A percentile compares a stretch with the other conserved stretches of the same genome.
These are phyloP conservation scores for Hybos culiciformis DNA, from an alignment of 2,888 invertebrate genomes.

Conservation along the genomic window DNA sequence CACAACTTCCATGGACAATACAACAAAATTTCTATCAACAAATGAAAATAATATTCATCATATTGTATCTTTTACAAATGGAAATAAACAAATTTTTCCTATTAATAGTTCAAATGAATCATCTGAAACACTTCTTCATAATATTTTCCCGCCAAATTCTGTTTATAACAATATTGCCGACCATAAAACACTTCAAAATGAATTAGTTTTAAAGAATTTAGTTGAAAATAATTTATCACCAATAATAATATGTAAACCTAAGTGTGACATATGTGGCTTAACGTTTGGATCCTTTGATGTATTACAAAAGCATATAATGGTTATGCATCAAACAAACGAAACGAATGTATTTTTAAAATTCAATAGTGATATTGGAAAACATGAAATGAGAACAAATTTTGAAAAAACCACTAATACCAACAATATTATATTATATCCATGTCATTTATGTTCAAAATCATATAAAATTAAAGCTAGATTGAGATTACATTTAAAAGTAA, in stretches of 20 bases:
- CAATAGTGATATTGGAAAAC: neutral
- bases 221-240: neutral
- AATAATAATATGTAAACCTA: constrained; percentile 9
- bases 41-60: too few species aligned
- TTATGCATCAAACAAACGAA: constrained; percentile 43
- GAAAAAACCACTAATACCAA: constrained; percentile 23
- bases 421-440: constrained; percentile 39
- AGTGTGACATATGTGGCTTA: constrained; percentile 57
- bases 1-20: too few species aligned
- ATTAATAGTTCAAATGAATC: too few species aligned
- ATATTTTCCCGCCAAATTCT: too few species aligned
- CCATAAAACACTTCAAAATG: too few species aligned
- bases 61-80: too few species aligned
- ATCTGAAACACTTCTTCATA: too few species aligned
- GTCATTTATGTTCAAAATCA: constrained; percentile 63
- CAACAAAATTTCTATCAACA: too few species aligned
- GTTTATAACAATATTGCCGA: too few species aligned
- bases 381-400: constrained; percentile 8
- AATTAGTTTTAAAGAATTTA: too few species aligned
- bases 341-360: constrained; percentile 12
- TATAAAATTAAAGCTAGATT: constrained; percentile 73
- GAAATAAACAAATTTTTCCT: too few species aligned
- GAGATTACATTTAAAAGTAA: constrained; percentile 68
- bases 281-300: constrained; percentile 56
- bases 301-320: constrained; percentile 57